A percentile compares a stretch with the other conserved stretches of the same genome.
Conservation (phyloP, 2,113 vertebrate genomes). For the Acrocephalus arundinaceus region DNA sequence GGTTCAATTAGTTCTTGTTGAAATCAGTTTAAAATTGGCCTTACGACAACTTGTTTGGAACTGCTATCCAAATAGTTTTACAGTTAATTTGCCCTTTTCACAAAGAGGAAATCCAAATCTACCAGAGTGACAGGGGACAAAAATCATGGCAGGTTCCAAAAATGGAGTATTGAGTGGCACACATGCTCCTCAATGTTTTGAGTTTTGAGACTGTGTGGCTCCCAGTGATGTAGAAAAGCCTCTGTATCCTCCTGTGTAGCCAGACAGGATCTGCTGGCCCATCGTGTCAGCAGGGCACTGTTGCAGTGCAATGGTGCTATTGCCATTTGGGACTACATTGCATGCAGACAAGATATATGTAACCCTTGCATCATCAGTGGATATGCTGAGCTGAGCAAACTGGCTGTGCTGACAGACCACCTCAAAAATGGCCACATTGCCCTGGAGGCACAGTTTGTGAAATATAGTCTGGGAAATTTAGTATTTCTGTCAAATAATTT, state of each 20-base stretch:
- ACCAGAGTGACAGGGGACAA: neutral
- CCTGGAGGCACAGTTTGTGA: neutral
- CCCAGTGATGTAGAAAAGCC: neutral
- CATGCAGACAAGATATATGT: neutral
- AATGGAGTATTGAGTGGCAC: neutral
- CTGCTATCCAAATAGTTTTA: neutral
- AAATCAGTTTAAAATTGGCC: neutral
- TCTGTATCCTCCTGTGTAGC: neutral
- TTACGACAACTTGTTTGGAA: neutral
- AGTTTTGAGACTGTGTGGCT: neutral
- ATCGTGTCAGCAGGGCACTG: fast-evolving
- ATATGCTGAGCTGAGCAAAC: neutral
- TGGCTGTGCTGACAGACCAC: neutral
- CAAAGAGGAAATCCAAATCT: neutral
- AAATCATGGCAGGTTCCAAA: neutral
- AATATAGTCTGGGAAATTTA: neutral
- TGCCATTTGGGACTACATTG: neutral
- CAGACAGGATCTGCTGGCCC: neutral
- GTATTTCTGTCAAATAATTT: neutral
- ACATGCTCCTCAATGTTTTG: neutral
- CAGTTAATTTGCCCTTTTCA: neutral
- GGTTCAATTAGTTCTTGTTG: neutral
- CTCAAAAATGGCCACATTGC: neutral
- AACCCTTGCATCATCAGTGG: neutral
- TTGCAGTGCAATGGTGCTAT: fast-evolving